phyloP scores from a whole-genome alignment of 2,888 invertebrate species.

The Andrena trimmerana region DNA sequence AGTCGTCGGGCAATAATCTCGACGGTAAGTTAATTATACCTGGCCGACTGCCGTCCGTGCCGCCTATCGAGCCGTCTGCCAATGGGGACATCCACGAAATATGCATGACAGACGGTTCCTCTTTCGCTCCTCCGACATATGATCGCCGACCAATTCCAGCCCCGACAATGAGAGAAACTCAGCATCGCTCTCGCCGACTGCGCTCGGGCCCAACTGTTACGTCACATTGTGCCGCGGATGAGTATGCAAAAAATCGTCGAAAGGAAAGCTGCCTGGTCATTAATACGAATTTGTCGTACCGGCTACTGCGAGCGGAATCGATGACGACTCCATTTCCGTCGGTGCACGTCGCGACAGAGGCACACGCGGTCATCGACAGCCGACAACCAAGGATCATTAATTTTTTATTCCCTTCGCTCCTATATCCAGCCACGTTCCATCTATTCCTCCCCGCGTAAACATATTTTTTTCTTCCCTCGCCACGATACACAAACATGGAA shows the following conservation, averaged over 20 bases:
- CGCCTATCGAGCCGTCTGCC: constrained; percentile 1
- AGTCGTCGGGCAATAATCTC: constrained; percentile 15
- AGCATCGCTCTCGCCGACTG: constrained; percentile 36
- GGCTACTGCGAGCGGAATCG: constrained; percentile 67
- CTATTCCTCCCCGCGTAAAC: constrained; percentile 39
- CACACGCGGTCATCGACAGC: constrained; percentile 27
- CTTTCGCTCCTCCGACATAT: constrained; percentile 48
- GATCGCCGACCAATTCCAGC: constrained; percentile 62
- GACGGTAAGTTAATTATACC: constrained; percentile 39
- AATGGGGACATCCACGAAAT: constrained; percentile 29
- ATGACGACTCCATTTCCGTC: constrained; percentile 80
- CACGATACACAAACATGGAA: neutral
- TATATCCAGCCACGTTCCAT: neutral
- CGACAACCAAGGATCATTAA: constrained; percentile 59
- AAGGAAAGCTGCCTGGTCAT: constrained; percentile 80
- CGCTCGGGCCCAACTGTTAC: constrained; percentile 76
- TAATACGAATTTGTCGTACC: constrained; percentile 82
- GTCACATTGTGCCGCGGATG: constrained; percentile 71
- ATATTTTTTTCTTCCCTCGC: constrained; percentile 38
- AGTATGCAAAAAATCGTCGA: constrained; percentile 66
- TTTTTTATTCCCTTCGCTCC: constrained; percentile 30
- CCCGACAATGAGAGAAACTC: constrained; percentile 77
- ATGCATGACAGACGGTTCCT: constrained; percentile 54
- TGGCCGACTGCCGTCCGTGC: neutral
- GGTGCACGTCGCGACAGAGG: constrained; percentile 5